Base-by-base conservation (phyloP, 2,888 invertebrate species). In the Heliconius aoede region DNA sequence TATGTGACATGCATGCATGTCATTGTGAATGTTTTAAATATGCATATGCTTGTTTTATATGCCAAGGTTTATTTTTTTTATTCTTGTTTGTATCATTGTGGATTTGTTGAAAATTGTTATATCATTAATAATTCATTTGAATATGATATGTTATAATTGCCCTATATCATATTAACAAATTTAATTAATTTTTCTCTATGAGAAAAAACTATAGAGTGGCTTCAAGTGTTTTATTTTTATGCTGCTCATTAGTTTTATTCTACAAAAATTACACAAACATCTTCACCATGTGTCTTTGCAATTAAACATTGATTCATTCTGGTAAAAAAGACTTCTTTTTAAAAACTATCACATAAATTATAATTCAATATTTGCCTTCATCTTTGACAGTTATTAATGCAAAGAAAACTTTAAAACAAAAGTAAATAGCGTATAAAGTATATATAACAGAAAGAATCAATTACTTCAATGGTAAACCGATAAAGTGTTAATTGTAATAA, bases 1-100 rank as follows among this genome's bases (percentile, higher is more conserved):
- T 32, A 69, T 55, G 69, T 72, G 72, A 72, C 68, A 77, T 73
- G 76, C 32, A 76, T 74, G 46, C 40, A 64, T 67, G 36, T 55
- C 72, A 71, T 36, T 74, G 74, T 74, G 69, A 24, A 55, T 55
- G 69, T 55, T 55, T 24, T 36, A 24, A n/a, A 58, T 58, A 36
- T 64, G 36, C 65, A 65, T 40, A 36, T 65, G 24, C 24, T 65
- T 24, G 24, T 24, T 36, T 32, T 32, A n/a, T 2, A 64, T 32
- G 21, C 46, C 21, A 46, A 21, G 21, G 8, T 46, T 18, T 40
- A 4, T 60, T 26, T 26, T 60, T 15, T 60, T 60, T 60, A 15
- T 18, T 60, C 15, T 60, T 26, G 3, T 60, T 15, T 26, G 24
- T 26, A 60, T 60, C 55, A n/a, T 55, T 55, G 9, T 5, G n/a